Base-by-base conservation (phyloP, 1,140 invertebrate genomes). In the Euglossa dilemma region DNA sequence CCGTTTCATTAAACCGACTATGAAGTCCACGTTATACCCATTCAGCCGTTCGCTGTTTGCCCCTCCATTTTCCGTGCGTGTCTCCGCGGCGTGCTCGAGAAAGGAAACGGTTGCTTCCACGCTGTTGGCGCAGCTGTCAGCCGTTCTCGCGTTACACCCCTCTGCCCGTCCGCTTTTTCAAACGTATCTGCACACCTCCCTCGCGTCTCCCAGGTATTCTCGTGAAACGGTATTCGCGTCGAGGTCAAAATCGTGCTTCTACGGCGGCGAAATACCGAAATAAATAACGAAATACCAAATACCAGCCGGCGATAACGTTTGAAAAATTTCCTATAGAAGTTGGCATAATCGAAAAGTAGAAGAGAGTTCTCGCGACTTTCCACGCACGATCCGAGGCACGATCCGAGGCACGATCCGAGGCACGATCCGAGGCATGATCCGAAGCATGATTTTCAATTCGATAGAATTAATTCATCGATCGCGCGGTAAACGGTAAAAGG, bases 1-100 rank as follows among this genome's bases (percentile, higher is more conserved):
- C 45, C 47, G 63, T 84, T 85, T 89, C 89, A 89, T 91, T 91
- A 90, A 90, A 91, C 64, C 83, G 67, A 83, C 85, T 86, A 87
- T 91, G 86, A 91, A 89, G 63, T 86, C 82, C 77, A 64, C 20
- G 70, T 80, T 84, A 67, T 61, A 63, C 14, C 59, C 57, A 63
- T 80, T 74, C 61, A 77, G 67, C 69, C 50, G 45, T 74, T 73
- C 50, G 25, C 67, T 6, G 70, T 56, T 75, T 52, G 23, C 16
- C 52, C n/a, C 67, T 18, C 63, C 52, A 50, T 61, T 87, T 66
- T 72, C 23, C 71, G 63, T 64, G 57, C 72, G 72, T 56, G 71
- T 80, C 71, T 45, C 50, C 64, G 36, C 61, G 25, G 20, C 52
- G n/a, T 67, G 45, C 64, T 76, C 80, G 73, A 45, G 75, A 78